Evolutionary conservation across 2,113 vertebrate species (phyloP).

Genomic region (Mormyrus iriodes): DNA sequence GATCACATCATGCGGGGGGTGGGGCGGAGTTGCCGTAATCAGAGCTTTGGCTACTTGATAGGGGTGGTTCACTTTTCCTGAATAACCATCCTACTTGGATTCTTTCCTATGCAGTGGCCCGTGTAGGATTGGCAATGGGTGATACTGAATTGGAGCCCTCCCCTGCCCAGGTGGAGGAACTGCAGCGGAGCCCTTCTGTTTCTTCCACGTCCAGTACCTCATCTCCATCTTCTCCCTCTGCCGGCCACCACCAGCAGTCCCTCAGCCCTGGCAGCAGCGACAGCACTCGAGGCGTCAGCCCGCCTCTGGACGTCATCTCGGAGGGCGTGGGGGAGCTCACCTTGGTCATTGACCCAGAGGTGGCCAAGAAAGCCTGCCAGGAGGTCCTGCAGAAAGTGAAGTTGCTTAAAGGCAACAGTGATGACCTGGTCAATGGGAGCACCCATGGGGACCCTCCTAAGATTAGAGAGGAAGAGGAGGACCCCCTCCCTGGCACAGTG

Average conservation of each 20-base stretch:
- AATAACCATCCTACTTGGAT: slow-evolving; percentile 14
- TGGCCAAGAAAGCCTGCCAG: slow-evolving; percentile 79
- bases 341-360: slow-evolving; percentile 77
- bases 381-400: slow-evolving; percentile 87
- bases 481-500: slow-evolving; percentile 42
- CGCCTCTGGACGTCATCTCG: slow-evolving; percentile 70
- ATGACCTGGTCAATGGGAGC: slow-evolving; percentile 51
- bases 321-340: slow-evolving; percentile 75
- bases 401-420: slow-evolving; percentile 44
- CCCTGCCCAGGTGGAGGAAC: slow-evolving; percentile 29
- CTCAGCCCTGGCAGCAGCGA: slow-evolving; percentile 30
- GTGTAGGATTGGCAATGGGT: slow-evolving; percentile 56
- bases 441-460: slow-evolving; percentile 38
- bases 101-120: slow-evolving; percentile 43
- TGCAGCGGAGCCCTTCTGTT: slow-evolving; percentile 43
- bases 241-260: slow-evolving; percentile 37
- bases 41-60: background rate
- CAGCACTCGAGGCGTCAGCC: slow-evolving; percentile 51
- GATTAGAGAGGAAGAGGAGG: slow-evolving; percentile 59
- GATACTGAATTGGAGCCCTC: slow-evolving; percentile 59
- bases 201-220: slow-evolving; percentile 42
- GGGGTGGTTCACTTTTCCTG: background rate
- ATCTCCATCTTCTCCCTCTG: slow-evolving; percentile 53
- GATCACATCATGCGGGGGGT: background rate
- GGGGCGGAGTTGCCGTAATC: background rate